Evolutionary conservation across 2,797 vertebrate genomes (phyloP), one percentile per base, ranked within the genome.

Genomic region (Clarias laeviceps): DNA sequence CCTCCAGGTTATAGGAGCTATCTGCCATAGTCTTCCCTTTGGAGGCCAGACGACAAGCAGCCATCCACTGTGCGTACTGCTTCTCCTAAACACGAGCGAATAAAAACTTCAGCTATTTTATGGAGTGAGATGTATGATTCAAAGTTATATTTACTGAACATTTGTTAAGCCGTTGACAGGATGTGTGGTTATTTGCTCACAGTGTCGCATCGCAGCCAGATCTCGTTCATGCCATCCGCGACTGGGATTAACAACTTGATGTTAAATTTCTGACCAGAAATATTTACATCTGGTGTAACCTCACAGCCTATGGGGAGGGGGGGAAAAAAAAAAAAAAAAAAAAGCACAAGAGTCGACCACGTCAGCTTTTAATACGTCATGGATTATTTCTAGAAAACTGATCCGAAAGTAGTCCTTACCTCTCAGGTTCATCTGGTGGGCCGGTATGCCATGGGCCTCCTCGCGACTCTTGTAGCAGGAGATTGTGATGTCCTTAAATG

Each of bases 21-120:
- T 99, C 98, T 0, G 98, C 98, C 98, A 99, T 99, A n/a, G 98
- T 99, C 94, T 99, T 99, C 84, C 98, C 98, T 91, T 99, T 99
- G 88, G 98, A 99, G 84, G 98, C 98, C 90, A 99, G 88, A 85
- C 98, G 97, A 85, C 98, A 99, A 4, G 98, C 98, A 1, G 98
- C 98, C 98, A 99, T 99, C 98, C 98, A 99, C 93, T 98, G 97
- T 54, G 98, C 98, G 0, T 99, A 99, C 91, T 99, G 98, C n/a
- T 97, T 98, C 93, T 99, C 98, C 98, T 99, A 93, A 3, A 61
- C 78, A 34, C 7, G 37, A 59, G 17, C 12, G 1, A n/a, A 65
- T 29, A 29, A 80, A 62, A 27, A 79, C 11, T 5, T 50, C 3
- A 73, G 14, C 9, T 22, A 59, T 34, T 59, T 24, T 29, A 22